Base-by-base conservation (phyloP, 2,797 vertebrate genomes). In the Hippopotamyrus pictus region DNA sequence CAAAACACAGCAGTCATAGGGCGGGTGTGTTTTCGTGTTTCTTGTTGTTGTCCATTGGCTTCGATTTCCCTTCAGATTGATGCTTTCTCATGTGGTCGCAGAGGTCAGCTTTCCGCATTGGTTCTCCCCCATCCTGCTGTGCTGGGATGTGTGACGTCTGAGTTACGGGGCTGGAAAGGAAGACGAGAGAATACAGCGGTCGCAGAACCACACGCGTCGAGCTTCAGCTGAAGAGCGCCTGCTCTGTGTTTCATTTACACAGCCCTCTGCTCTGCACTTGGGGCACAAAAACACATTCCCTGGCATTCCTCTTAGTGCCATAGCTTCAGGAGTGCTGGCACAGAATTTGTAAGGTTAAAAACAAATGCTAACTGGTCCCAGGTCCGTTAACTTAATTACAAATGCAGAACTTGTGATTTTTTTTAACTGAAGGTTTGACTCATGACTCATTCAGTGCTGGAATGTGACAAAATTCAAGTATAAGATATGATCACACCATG, bases 1-100 rank as follows among this genome's bases (percentile, higher is more conserved):
- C 19, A 59, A n/a, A 44, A 41, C 91, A 89, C 90, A 88, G 83
- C 87, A 82, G 51, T 88, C 89, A 76, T 2, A 79, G 69, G 25
- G 11, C 69, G 25, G 11, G 83, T 89, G 90, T 91, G 88, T 89
- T 89, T 88, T 44, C 51, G n/a, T 41, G 76, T 50, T 59, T 85
- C 29, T 53, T 62, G 82, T 62, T 82, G 53, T 51, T 69, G 62
- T 88, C 91, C 90, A 90, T 91, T 93, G 89, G 92, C 93, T 95
- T 92, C 92, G 82, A 88, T 92, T 89, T 73, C 29, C 90, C 54
- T 37, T 73, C 87, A 51, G 92, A 93, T 19, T 91, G 92, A 92
- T 91, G 85, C 90, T 92, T 90, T 90, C 88, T 54, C 86, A 65
- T 44, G n/a, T 29, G 76, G 12, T 11, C 37, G 33, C 22, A 0